A percentile compares a stretch with the other conserved stretches of the same genome.
Evolutionary conservation across 2,797 vertebrate species (phyloP).

Genomic region (Chrysocyon brachyurus): DNA sequence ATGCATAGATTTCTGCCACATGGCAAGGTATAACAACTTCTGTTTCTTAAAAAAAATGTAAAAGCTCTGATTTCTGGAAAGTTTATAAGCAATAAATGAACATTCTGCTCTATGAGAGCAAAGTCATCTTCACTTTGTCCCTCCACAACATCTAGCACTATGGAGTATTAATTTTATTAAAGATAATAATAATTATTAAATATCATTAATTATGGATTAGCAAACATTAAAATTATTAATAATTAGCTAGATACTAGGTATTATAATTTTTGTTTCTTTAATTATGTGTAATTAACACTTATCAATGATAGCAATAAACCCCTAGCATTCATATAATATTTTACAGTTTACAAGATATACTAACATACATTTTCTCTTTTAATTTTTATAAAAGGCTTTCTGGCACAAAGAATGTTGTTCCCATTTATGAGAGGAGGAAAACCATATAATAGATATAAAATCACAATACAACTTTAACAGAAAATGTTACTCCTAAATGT

Average conservation of each 20-base stretch:
- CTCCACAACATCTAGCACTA: background rate
- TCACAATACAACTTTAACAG: background rate
- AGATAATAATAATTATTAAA: background rate
- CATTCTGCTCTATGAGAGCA: background rate
- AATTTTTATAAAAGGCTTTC: conserved; percentile 35
- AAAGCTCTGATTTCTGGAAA: conserved; percentile 9
- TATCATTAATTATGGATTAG: conserved; percentile 14
- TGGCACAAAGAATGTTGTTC: background rate
- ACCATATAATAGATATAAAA: background rate
- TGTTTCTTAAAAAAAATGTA: background rate
- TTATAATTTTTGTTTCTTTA: conserved; percentile 50
- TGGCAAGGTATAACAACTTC: background rate
- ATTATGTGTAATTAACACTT: conserved; percentile 15
- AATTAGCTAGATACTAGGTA: conserved; percentile 17
- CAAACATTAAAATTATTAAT: background rate
- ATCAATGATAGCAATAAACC: background rate
- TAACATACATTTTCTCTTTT: conserved; percentile 42
- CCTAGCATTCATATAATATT: conserved; percentile 4
- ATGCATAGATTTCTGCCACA: background rate
- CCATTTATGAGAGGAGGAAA: conserved; percentile 21
- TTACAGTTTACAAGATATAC: background rate
- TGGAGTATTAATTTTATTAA: conserved; percentile 12
- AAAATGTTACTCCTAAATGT: conserved; percentile 2
- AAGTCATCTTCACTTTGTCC: background rate
- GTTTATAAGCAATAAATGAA: background rate